Evolutionary conservation across 2,888 invertebrate genomes (phyloP), one percentile per base, ranked within the genome.

Genomic region (Euproctis similis): DNA sequence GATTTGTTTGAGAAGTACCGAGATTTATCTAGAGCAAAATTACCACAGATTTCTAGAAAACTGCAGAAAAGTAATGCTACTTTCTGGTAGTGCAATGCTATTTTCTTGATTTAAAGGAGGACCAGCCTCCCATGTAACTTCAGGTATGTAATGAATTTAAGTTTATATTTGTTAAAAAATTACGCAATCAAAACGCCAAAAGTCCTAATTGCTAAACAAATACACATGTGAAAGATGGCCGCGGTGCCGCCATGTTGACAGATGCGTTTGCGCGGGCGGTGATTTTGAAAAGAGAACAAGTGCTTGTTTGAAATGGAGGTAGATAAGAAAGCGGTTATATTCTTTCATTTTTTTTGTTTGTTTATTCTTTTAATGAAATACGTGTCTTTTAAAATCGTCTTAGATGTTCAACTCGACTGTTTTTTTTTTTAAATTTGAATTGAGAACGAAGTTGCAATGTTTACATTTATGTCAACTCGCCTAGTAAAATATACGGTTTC

Each of bases 181-280:
- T 29, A 43, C 34, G 41, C 26, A 35, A 43, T 39, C 33, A 35
- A 29, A 36, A 24, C 27, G 24, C 28, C n/a, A n/a, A 37, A 37
- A 39, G 12, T 41, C 37, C 37, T 36, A 43, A 49, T 50, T 39
- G 46, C 42, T 40, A 40, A 43, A 39, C 40, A 43, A 51, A 49
- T 53, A 49, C 27, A 24, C 11, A 21, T 35, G 34, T 36, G 22
- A 24, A 26, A 36, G 36, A 36, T 41, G 44, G 37, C 41, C 28
- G 22, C 26, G 52, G 26, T 20, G 23, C 33, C 19, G 33, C 33
- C 33, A 35, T 46, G 43, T 52, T 52, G 49, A 53, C 46, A 43
- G 24, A 36, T 51, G 50, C 34, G 42, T 31, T 21, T 24, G 12
- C 21, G 14, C 24, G n/a, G 21, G 28, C 29, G 26, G 34, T 38